Evolutionary conservation across 37 sponge, comb jelly and placozoan species (phyloP).

Genomic region (Halisarca cf. caerulea): DNA sequence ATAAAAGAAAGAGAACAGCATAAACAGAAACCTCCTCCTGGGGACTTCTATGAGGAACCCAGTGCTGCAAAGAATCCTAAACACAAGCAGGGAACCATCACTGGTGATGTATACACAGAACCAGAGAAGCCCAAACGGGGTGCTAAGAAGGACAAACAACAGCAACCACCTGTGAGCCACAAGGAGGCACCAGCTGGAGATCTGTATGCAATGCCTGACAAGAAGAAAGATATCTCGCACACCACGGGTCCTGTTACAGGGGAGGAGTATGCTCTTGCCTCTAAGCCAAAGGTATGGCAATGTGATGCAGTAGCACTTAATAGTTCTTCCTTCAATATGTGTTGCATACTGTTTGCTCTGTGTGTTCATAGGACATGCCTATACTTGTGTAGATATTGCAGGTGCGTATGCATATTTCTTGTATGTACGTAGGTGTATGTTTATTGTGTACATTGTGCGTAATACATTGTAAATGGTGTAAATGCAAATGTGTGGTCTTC

Average conservation of each 20-base stretch:
- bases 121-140: slow-evolving; percentile 20
- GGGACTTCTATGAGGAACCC: neutral
- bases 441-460: too few relatives aligned
- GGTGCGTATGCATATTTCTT: too few relatives aligned
- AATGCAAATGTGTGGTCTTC: too few relatives aligned
- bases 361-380: neutral
- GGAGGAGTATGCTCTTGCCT: slow-evolving; percentile 1
- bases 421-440: too few relatives aligned
- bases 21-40: neutral
- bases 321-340: too few relatives aligned
- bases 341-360: too few relatives aligned
- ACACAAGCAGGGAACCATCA: neutral
- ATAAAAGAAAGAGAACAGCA: neutral
- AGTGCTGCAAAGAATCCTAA: neutral
- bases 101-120: neutral
- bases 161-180: neutral
- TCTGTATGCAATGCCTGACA: slow-evolving; percentile 28
- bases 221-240: neutral
- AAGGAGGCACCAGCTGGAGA: slow-evolving; percentile 9
- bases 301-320: too few relatives aligned
- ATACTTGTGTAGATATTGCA: too few relatives aligned
- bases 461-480: too few relatives aligned
- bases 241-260: neutral
- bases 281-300: slow-evolving; percentile 17
- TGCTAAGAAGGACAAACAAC: neutral